These are phyloP conservation scores for Ligdia adustata DNA, from an alignment of 2,888 invertebrate genomes.

Conservation along the genomic window DNA sequence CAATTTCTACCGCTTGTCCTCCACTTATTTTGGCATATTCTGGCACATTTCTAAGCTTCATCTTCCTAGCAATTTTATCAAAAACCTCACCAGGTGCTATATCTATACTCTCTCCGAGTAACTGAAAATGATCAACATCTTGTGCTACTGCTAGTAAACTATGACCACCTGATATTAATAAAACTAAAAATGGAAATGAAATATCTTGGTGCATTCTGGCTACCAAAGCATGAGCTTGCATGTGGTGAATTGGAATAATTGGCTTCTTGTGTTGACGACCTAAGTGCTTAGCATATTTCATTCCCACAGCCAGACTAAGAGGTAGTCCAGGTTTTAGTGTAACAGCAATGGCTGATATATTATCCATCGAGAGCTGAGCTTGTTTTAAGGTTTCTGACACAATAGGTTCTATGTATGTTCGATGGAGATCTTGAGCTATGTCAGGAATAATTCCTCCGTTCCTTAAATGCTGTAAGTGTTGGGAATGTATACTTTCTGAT, in stretches of 20 bases:
- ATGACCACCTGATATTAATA: conserved; percentile 97
- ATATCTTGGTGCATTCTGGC: conserved; percentile 90
- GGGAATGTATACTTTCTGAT: conserved; percentile 93
- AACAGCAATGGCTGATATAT: conserved; percentile 94
- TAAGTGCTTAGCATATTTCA: conserved; percentile 92
- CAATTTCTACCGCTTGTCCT: conserved; percentile 93
- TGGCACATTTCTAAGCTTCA: conserved; percentile 91
- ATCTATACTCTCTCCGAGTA: conserved; percentile 92
- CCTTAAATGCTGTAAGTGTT: conserved; percentile 88
- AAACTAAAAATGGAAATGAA: conserved; percentile 93
- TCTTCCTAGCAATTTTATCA: conserved; percentile 94
- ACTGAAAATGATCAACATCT: conserved; percentile 89
- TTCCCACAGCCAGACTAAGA: conserved; percentile 91
- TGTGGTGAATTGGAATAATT: conserved; percentile 98
- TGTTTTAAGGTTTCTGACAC: conserved; percentile 87
- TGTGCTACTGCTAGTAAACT: conserved; percentile 91
- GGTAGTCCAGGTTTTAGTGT: conserved; percentile 94
- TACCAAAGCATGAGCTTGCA: conserved; percentile 99
- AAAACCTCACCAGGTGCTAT: conserved; percentile 97
- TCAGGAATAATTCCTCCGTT: conserved; percentile 97
- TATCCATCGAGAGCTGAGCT: conserved; percentile 85
- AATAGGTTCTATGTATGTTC: conserved; percentile 89
- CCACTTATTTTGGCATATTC: conserved; percentile 91
- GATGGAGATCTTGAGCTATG: conserved; percentile 93
- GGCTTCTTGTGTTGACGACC: conserved; percentile 88